Evolutionary conservation across 2,113 vertebrate species (phyloP).

Genomic region (Peromyscus leucopus): DNA sequence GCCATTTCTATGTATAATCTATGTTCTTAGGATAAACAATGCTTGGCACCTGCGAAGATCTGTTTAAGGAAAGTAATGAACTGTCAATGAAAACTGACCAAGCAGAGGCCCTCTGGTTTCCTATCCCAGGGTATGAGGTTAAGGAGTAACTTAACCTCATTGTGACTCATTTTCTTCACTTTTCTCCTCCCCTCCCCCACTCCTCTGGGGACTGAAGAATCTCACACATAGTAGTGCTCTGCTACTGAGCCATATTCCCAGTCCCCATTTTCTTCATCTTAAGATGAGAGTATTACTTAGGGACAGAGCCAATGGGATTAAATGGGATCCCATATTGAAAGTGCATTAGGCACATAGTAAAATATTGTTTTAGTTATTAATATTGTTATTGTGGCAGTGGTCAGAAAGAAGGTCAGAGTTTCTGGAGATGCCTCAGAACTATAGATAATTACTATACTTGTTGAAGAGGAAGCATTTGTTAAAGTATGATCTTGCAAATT

Average conservation of each 20-base stretch:
- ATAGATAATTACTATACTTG: background rate
- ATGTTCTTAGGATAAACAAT: background rate
- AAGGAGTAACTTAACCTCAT: background rate
- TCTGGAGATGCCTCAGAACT: background rate
- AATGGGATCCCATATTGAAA: background rate
- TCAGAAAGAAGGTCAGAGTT: background rate
- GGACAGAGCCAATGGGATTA: background rate
- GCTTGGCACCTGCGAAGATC: background rate
- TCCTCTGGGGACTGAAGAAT: background rate
- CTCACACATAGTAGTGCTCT: background rate
- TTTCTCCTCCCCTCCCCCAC: background rate
- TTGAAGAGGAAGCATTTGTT: background rate
- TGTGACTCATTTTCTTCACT: background rate
- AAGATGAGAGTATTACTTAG: background rate
- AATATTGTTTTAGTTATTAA: background rate
- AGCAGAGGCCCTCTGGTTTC: background rate
- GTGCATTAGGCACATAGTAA: background rate
- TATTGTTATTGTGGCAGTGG: background rate
- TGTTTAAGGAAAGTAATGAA: background rate
- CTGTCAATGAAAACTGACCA: background rate
- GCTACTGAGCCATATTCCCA: background rate
- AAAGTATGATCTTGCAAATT: background rate
- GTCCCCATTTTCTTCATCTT: constrained; percentile 20
- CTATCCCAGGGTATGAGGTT: background rate
- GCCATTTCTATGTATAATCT: background rate